phyloP scores from a whole-genome alignment of 2,888 invertebrate species.

The Andrena chrysosceles region DNA sequence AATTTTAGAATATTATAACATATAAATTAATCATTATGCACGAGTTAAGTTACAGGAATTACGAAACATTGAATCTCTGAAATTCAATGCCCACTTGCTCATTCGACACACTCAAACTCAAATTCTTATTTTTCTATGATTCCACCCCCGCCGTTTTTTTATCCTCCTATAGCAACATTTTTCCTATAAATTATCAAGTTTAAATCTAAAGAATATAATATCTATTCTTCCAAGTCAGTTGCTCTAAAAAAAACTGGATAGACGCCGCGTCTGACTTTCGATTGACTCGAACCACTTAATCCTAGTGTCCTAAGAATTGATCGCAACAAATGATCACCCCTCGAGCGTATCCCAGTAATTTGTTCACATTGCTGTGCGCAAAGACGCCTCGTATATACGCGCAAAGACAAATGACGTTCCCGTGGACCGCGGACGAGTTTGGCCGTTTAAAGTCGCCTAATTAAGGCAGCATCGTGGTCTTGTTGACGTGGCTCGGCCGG shows the following conservation, averaged over 20 bases:
- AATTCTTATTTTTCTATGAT: no score
- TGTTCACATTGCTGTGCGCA: not conserved
- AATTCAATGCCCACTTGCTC: no score
- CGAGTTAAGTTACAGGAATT: no score
- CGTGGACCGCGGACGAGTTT: not conserved
- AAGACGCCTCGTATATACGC: not conserved
- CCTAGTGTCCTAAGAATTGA: not conserved
- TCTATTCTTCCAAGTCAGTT: no score
- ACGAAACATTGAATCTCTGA: no score
- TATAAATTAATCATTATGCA: no score
- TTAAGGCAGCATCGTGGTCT: constrained; percentile 43
- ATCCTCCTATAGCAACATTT: no score
- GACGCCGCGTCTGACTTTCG: not conserved
- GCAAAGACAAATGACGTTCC: constrained; percentile 25
- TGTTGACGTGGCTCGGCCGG: constrained; percentile 8
- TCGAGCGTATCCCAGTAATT: not conserved
- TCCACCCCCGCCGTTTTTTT: no score
- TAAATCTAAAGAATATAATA: no score
- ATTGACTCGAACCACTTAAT: not conserved
- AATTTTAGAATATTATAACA: no score
- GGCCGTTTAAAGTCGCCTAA: constrained; percentile 43
- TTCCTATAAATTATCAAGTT: no score
- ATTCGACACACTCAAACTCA: no score
- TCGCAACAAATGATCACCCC: not conserved
- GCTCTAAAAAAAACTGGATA: not conserved